Evolutionary conservation across 2,113 vertebrate genomes (phyloP).

Genomic region (Miniopterus natalensis): DNA sequence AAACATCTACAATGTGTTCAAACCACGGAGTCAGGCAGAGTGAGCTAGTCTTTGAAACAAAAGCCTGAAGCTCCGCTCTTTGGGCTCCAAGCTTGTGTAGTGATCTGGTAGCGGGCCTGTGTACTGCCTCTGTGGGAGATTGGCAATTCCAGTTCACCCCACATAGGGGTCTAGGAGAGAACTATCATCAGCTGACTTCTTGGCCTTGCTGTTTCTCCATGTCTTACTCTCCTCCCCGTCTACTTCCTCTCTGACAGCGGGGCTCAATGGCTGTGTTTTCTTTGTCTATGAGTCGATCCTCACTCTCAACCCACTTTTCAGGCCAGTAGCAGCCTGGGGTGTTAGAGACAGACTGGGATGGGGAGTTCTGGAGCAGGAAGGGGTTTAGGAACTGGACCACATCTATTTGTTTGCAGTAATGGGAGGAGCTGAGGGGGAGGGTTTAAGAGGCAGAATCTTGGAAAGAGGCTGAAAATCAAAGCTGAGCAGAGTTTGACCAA

Average conservation of each 20-base stretch:
- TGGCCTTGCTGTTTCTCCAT: background rate
- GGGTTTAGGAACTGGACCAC: background rate
- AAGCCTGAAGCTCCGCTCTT: background rate
- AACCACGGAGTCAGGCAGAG: background rate
- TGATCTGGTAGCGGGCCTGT: background rate
- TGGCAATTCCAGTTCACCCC: background rate
- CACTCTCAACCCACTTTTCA: background rate
- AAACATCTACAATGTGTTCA: constrained; percentile 59
- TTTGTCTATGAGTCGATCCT: background rate
- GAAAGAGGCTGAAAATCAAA: constrained; percentile 48
- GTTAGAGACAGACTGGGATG: background rate
- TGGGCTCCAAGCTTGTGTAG: background rate
- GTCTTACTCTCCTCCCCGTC: background rate
- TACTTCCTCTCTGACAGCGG: background rate
- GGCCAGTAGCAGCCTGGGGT: background rate
- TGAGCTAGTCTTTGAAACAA: background rate
- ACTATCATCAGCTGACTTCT: background rate
- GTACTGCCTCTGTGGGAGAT: background rate
- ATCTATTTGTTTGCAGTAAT: background rate
- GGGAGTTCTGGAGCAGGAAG: background rate
- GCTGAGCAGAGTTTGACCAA: background rate
- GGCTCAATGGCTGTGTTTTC: background rate
- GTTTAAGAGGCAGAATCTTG: constrained; percentile 1
- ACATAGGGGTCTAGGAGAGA: background rate
- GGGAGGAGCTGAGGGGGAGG: background rate